Evolutionary conservation across 2,888 invertebrate genomes (phyloP).

Genomic region (Thymelicus acteon): DNA sequence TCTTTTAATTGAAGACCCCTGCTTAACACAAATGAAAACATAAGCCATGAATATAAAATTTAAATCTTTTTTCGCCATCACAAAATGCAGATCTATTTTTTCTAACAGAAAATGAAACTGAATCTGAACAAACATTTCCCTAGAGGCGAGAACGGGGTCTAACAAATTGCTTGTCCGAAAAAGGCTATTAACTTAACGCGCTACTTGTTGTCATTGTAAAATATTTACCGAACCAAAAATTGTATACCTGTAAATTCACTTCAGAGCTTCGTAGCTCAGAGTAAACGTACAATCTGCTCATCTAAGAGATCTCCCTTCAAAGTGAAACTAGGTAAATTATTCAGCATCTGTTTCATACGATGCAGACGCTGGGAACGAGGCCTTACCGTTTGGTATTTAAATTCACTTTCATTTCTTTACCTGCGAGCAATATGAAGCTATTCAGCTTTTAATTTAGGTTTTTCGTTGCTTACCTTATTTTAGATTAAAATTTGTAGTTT

Average conservation of each 20-base stretch:
- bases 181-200: slow-evolving; percentile 47
- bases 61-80: not conserved
- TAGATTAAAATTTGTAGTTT: not conserved
- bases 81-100: not conserved
- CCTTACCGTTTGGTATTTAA: slow-evolving; percentile 58
- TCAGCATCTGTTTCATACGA: slow-evolving; percentile 57
- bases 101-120: slow-evolving; percentile 18
- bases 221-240: slow-evolving; percentile 52
- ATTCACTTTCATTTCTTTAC: slow-evolving; percentile 50
- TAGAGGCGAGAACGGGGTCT: slow-evolving; percentile 12
- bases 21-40: slow-evolving; percentile 3
- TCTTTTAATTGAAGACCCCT: slow-evolving; percentile 12
- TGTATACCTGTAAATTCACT: slow-evolving; percentile 38
- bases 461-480: not conserved
- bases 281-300: slow-evolving; percentile 50
- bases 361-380: slow-evolving; percentile 51
- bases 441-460: slow-evolving; percentile 22
- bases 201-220: slow-evolving; percentile 48
- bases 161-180: slow-evolving; percentile 28
- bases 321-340: slow-evolving; percentile 65
- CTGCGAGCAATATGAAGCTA: slow-evolving; percentile 21
- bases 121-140: slow-evolving; percentile 24
- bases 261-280: slow-evolving; percentile 44
- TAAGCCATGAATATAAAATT: not conserved
- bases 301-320: slow-evolving; percentile 52